A percentile compares a stretch with the other conserved stretches of the same genome.
phyloP scores from a whole-genome alignment of 2,797 vertebrate genomes.

The Phalloptychus januarius region DNA sequence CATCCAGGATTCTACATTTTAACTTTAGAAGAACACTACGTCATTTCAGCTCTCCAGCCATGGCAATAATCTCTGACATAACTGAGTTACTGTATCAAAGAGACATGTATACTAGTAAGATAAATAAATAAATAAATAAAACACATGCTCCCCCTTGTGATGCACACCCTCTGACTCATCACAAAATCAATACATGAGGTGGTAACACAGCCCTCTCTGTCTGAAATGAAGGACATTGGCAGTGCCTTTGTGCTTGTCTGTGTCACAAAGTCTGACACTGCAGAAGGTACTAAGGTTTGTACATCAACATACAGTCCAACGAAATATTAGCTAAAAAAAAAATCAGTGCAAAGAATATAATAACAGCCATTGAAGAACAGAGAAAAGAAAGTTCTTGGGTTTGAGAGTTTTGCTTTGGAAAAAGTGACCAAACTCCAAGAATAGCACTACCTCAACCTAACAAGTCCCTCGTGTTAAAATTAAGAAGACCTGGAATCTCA shows the following conservation, averaged over 20 bases:
- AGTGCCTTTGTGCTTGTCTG: conserved; percentile 26
- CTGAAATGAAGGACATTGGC: conserved; percentile 58
- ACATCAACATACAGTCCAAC: conserved; percentile 23
- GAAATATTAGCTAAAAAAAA: conserved; percentile 6
- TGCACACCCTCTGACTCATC: conserved; percentile 71
- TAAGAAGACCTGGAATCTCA: conserved; percentile 3
- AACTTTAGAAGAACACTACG: conserved; percentile 42
- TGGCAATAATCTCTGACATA: conserved; percentile 20
- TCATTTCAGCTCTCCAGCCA: conserved; percentile 16
- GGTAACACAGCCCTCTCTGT: conserved; percentile 58
- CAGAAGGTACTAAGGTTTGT: conserved; percentile 33
- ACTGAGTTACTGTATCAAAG: conserved; percentile 44
- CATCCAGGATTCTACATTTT: not conserved
- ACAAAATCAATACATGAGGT: conserved; percentile 70
- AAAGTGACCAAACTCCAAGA: conserved; percentile 20
- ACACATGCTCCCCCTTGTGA: conserved; percentile 46
- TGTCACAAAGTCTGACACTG: conserved; percentile 35
- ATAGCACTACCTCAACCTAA: conserved; percentile 10
- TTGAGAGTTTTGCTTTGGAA: conserved; percentile 8
- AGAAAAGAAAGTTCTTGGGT: conserved; percentile 17
- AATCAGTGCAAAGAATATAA: not conserved
- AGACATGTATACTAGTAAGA: conserved; percentile 16
- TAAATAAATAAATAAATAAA: conserved; percentile 7
- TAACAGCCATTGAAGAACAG: not conserved
- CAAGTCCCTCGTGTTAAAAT: not conserved